These are phyloP conservation scores for Hemicordylus capensis DNA, from an alignment of 2,113 vertebrate genomes.

Conservation along the genomic window DNA sequence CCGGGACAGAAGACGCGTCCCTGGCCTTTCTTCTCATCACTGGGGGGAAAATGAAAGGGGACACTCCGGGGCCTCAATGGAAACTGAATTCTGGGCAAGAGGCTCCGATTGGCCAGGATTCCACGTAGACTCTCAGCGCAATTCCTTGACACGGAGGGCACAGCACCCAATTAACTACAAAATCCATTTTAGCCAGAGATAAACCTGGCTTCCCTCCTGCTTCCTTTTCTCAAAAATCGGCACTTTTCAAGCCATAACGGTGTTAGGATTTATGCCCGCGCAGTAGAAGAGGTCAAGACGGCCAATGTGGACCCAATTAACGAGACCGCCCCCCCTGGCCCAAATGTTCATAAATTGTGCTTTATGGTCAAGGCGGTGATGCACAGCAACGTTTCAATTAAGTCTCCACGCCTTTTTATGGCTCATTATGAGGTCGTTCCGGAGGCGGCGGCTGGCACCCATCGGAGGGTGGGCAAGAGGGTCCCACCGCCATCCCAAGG, in stretches of 20 bases:
- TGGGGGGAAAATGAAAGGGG: too few relatives aligned
- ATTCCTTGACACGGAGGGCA: neutral
- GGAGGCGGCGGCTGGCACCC: neutral
- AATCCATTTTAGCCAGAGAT: constrained; percentile 22
- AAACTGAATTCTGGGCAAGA: neutral
- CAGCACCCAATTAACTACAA: neutral
- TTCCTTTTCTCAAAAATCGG: constrained; percentile 36
- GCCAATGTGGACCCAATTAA: constrained; percentile 23
- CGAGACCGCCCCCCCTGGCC: neutral
- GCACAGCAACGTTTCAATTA: constrained; percentile 27
- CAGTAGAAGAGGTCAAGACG: neutral
- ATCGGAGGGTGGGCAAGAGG: fast-evolving
- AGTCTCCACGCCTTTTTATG: neutral
- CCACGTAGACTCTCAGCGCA: neutral
- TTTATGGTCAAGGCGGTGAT: constrained; percentile 29
- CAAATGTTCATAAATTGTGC: constrained; percentile 36
- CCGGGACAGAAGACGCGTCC: too few relatives aligned
- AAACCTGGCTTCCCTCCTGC: neutral
- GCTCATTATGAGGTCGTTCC: neutral
- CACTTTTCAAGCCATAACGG: neutral
- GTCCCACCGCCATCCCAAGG: neutral
- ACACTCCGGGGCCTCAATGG: too few relatives aligned
- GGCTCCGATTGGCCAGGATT: neutral
- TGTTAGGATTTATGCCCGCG: constrained; percentile 9
- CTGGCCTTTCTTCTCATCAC: too few relatives aligned